A percentile compares a stretch with the other conserved stretches of the same genome.
Conservation (phyloP, 1,140 invertebrate genomes). For the Reticulitermes speratus region DNA sequence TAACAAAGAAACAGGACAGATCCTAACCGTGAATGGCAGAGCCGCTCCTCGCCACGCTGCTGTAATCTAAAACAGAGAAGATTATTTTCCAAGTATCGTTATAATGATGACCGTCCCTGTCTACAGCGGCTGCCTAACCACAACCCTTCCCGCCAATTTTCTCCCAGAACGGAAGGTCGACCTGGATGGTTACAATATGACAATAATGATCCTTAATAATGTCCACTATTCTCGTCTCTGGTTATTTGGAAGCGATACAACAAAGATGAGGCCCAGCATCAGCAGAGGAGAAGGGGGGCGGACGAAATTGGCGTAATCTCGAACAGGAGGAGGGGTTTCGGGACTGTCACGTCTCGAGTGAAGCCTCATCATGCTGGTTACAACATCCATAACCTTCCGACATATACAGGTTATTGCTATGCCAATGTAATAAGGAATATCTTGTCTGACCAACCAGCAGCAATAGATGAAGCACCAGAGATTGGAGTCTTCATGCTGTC, state of each 20-base stretch:
- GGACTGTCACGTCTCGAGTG: conserved; percentile 3
- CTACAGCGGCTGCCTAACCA: conserved; percentile 13
- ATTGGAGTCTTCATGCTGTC: background rate
- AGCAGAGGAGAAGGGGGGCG: background rate
- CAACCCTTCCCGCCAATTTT: conserved; percentile 32
- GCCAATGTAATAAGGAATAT: background rate
- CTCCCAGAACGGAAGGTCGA: conserved; percentile 31
- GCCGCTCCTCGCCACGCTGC: background rate
- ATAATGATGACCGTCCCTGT: background rate
- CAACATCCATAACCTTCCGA: background rate
- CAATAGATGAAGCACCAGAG: background rate
- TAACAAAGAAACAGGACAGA: background rate
- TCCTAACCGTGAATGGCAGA: background rate
- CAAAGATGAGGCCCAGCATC: background rate
- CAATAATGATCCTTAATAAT: conserved; percentile 36
- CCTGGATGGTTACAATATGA: conserved; percentile 27
- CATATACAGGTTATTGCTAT: background rate
- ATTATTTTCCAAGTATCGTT: background rate
- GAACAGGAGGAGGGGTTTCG: background rate
- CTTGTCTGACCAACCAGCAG: background rate
- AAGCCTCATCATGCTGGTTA: background rate
- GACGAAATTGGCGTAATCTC: background rate
- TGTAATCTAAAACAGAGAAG: background rate
- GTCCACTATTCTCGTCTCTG: conserved; percentile 27
- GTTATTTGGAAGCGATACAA: conserved; percentile 26